phyloP scores from a whole-genome alignment of 1,140 invertebrate genomes.

The Drosophila ohnishii region DNA sequence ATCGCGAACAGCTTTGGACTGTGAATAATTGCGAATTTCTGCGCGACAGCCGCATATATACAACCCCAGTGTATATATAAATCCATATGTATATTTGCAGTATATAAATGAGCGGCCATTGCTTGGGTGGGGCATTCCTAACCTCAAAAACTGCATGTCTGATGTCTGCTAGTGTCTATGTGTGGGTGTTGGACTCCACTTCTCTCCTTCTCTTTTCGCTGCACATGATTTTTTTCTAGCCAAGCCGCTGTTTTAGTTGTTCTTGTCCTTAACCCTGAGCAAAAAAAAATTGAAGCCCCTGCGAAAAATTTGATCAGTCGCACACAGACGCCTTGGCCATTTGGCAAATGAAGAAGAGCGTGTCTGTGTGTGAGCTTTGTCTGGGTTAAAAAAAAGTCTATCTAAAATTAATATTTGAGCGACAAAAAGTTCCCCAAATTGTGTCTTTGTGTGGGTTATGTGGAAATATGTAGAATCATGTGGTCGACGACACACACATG shows the following conservation, averaged over 20 bases:
- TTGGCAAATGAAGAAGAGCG: slow-evolving; percentile 16
- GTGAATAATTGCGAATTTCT: slow-evolving; percentile 78
- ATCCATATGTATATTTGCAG: slow-evolving; percentile 24
- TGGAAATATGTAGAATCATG: slow-evolving; percentile 78
- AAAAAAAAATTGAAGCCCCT: slow-evolving; percentile 18
- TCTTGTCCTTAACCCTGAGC: slow-evolving; percentile 74
- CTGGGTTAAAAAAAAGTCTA: slow-evolving; percentile 56
- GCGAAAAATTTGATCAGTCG: slow-evolving; percentile 36
- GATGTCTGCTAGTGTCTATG: slow-evolving; percentile 26
- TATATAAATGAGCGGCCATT: slow-evolving; percentile 64
- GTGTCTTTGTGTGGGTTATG: slow-evolving; percentile 51
- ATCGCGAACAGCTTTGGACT: slow-evolving; percentile 72
- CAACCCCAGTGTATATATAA: slow-evolving; percentile 21
- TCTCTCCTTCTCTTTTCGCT: slow-evolving; percentile 23
- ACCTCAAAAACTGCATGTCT: slow-evolving; percentile 66
- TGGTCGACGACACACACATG: slow-evolving; percentile 42
- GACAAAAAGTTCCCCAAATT: slow-evolving; percentile 60
- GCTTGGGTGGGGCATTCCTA: slow-evolving; percentile 81
- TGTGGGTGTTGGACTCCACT: slow-evolving; percentile 39
- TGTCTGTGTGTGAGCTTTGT: slow-evolving; percentile 37
- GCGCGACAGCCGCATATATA: slow-evolving; percentile 57
- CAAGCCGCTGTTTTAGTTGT: slow-evolving; percentile 43
- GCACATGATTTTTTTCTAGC: slow-evolving; percentile 63
- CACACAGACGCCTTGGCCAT: slow-evolving; percentile 20
- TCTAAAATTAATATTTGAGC: slow-evolving; percentile 81